These are phyloP conservation scores for Sarcophaga variegata DNA, from an alignment of 2,888 invertebrate genomes.

Conservation along the genomic window DNA sequence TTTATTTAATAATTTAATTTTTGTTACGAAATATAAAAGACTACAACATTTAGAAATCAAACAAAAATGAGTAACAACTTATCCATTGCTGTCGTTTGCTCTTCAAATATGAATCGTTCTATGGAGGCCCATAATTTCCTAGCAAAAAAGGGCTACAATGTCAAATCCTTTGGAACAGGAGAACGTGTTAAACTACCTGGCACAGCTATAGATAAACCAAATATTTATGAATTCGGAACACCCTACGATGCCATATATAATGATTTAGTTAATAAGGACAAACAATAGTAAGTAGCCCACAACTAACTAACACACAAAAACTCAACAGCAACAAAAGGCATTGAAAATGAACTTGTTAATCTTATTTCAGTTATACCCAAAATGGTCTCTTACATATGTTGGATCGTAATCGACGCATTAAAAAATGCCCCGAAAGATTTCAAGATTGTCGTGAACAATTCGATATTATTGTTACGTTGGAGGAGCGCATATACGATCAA, in stretches of 20 bases:
- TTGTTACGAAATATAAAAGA: neutral
- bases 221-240: conserved; percentile 97
- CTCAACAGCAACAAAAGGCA: neutral
- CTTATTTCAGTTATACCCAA: conserved; percentile 90
- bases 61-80: conserved; percentile 82
- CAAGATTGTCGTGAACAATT: conserved; percentile 94
- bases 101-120: conserved; percentile 99
- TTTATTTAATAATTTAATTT: conserved; percentile 3
- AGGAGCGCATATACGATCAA: conserved; percentile 99
- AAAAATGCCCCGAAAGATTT: conserved; percentile 96
- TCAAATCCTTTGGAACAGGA: conserved; percentile 96
- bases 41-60: neutral
- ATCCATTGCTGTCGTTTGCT: conserved; percentile 97
- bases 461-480: conserved; percentile 97
- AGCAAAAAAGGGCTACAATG: conserved; percentile 97
- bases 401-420: conserved; percentile 97
- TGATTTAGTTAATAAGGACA: conserved; percentile 94
- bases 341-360: conserved; percentile 7
- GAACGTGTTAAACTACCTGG: conserved; percentile 99
- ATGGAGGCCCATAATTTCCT: conserved; percentile 99
- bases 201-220: conserved; percentile 95
- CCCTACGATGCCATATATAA: conserved; percentile 98
- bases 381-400: conserved; percentile 99
- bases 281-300: conserved; percentile 86
- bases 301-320: too few relatives aligned